Evolutionary conservation across 2,113 vertebrate genomes (phyloP).

Genomic region (Melanerpes aurifrons): DNA sequence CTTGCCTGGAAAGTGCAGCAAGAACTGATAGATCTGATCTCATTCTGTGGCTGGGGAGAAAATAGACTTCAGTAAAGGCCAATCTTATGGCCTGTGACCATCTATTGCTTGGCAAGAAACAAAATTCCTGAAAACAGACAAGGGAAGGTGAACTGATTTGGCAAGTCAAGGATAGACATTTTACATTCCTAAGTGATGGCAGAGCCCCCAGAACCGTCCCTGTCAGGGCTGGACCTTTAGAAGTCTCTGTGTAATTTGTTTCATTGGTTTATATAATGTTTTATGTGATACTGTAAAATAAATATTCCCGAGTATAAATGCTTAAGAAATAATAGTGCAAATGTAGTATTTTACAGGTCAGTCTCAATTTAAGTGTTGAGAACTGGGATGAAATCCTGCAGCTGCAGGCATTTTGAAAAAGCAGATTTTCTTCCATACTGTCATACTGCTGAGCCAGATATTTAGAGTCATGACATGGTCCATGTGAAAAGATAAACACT

Average conservation of each 20-base stretch:
- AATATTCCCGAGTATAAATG: neutral
- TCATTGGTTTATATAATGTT: neutral
- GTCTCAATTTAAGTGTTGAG: neutral
- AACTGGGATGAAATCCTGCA: neutral
- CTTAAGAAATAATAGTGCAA: neutral
- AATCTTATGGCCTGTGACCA: neutral
- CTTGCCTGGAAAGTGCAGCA: conserved; percentile 24
- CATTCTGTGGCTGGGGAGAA: neutral
- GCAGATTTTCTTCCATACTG: neutral
- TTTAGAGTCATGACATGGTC: neutral
- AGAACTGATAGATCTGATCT: neutral
- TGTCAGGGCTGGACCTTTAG: neutral
- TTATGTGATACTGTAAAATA: neutral
- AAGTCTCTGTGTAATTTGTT: neutral
- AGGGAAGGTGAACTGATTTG: neutral
- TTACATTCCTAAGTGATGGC: neutral
- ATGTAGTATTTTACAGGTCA: neutral
- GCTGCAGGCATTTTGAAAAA: neutral
- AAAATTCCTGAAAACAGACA: neutral
- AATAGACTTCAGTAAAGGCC: neutral
- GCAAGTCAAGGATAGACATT: neutral
- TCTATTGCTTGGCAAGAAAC: neutral
- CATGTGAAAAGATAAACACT: neutral
- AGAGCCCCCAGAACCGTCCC: neutral
- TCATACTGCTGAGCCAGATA: neutral